These are phyloP conservation scores for Theocolax elegans DNA, from an alignment of 1,140 invertebrate species.

Conservation along the genomic window DNA sequence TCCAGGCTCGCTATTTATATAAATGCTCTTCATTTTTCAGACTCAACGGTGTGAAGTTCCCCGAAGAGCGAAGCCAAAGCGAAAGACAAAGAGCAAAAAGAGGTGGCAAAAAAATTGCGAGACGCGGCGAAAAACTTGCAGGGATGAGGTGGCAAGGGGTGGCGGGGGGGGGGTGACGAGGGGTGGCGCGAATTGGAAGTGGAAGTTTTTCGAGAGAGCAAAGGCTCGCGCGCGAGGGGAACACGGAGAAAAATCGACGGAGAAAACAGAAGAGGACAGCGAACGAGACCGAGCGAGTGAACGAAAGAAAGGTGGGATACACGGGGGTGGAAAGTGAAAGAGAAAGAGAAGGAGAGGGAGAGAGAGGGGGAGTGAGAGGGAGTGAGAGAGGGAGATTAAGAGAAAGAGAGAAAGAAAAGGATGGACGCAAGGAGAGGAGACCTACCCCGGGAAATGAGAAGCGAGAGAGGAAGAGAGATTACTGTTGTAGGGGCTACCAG, in stretches of 20 bases:
- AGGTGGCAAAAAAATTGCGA: conserved; percentile 42
- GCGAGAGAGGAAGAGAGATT: conserved; percentile 28
- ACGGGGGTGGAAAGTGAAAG: conserved; percentile 43
- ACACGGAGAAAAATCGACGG: too few relatives aligned
- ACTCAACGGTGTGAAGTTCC: background rate
- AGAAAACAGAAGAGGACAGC: too few relatives aligned
- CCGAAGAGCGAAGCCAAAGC: conserved; percentile 45
- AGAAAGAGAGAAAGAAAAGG: conserved; percentile 39
- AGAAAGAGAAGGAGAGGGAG: conserved; percentile 45
- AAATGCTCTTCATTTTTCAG: conserved; percentile 19
- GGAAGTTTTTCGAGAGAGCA: too few relatives aligned
- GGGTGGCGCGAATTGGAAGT: too few relatives aligned
- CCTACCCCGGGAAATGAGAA: background rate
- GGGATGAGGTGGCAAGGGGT: too few relatives aligned
- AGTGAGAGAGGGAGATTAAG: too few relatives aligned
- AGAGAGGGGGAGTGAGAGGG: too few relatives aligned
- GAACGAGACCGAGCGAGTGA: too few relatives aligned
- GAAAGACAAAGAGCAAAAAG: conserved; percentile 38
- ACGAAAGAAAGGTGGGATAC: too few relatives aligned
- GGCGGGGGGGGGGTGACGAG: too few relatives aligned
- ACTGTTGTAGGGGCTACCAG: conserved; percentile 36
- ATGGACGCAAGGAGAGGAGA: conserved; percentile 32
- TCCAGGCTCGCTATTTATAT: background rate
- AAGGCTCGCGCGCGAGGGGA: too few relatives aligned
- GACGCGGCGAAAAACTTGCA: conserved; percentile 9